Evolutionary conservation across 2,113 vertebrate species (phyloP), one percentile per base, ranked within the genome.

Genomic region (Notothenia coriiceps): DNA sequence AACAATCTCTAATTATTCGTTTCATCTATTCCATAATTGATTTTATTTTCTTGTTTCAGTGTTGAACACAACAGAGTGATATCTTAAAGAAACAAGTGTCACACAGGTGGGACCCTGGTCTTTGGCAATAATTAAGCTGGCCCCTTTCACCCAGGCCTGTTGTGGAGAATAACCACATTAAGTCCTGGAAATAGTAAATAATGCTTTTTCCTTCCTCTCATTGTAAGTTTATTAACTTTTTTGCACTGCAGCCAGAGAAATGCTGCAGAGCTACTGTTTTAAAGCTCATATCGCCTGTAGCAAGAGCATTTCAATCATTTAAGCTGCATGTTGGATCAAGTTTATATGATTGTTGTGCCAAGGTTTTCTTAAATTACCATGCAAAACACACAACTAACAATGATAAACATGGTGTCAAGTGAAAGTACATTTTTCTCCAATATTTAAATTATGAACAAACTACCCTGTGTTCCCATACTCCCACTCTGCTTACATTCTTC

Each of bases 271-370:
- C 20, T 59, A 1, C 65, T 50, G 50, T 47, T 2, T 33, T 54
- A 18, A 29, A 66, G 17, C 35, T 60, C 18, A 57, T n/a, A 11
- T 61, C 25, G 80, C 74, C 74, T 51, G 25, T 50, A 61, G 68
- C 56, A 51, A 67, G n/a, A 78, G 50, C 62, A 57, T 44, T 55
- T 73, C 69, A 68, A 33, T 74, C 43, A 57, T 73, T 63, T 50
- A 22, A 67, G 49, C 9, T 68, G 17, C 69, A 51, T 63, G 56
- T 78, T 63, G 57, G 63, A 68, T 78, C 81, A 63, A 51, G 69
- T 73, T 13, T 13, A 63, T 47, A 7, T 43, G 43, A 59, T 49
- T 50, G 12, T 17, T 56, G 43, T 64, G 50, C 47, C 50, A 40
- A 59, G 25, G 18, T 52, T 44, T 29, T n/a, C 33, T 55, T 61